phyloP scores from a whole-genome alignment of 2,113 vertebrate species.

The Quiscalus mexicanus region DNA sequence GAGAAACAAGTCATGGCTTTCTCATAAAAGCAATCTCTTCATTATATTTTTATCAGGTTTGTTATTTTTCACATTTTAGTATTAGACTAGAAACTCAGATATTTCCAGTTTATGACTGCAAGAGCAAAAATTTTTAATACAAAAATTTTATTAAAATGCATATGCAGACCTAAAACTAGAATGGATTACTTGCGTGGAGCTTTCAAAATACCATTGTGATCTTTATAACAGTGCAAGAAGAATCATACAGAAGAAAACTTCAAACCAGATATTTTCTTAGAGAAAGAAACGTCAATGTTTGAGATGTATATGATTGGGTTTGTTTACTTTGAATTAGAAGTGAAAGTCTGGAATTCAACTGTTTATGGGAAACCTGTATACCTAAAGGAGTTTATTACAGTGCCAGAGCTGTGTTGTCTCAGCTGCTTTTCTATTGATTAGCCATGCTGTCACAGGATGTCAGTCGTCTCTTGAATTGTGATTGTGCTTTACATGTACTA shows the following conservation, averaged over 20 bases:
- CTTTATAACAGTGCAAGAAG: neutral
- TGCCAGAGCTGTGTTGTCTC: neutral
- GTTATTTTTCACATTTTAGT: neutral
- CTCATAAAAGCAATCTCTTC: neutral
- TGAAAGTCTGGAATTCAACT: neutral
- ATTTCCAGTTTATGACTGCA: neutral
- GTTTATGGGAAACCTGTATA: neutral
- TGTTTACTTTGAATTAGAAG: conserved; percentile 44
- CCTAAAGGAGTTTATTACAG: neutral
- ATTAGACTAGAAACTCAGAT: neutral
- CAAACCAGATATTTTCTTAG: neutral
- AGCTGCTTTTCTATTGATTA: neutral
- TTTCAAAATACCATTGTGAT: neutral
- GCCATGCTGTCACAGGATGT: neutral
- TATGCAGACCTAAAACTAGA: neutral
- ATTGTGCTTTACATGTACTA: neutral
- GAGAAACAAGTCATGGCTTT: neutral
- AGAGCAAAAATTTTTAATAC: neutral
- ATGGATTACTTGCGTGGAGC: neutral
- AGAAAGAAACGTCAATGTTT: neutral
- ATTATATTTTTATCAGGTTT: neutral
- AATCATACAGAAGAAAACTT: neutral
- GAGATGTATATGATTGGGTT: neutral
- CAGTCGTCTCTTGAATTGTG: neutral
- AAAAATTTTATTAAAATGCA: neutral